These are phyloP conservation scores for Vimba vimba DNA, from an alignment of 2,113 vertebrate species.

Conservation along the genomic window DNA sequence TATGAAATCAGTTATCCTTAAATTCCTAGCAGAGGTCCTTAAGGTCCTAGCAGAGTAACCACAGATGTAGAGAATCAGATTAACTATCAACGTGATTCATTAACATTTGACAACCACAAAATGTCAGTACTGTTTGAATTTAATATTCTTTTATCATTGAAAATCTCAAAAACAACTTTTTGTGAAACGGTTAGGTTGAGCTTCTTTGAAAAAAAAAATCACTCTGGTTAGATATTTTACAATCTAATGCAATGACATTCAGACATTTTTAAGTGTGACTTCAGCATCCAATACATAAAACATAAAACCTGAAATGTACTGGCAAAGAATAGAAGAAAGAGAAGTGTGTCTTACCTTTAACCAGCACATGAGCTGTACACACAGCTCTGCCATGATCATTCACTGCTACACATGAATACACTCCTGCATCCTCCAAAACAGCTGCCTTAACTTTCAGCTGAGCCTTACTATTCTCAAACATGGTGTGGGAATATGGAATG, in stretches of 20 bases:
- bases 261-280: not conserved
- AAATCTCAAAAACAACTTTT: not conserved
- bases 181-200: not conserved
- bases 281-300: not conserved
- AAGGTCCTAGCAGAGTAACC: too few species aligned
- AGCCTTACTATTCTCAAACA: slow-evolving; percentile 75
- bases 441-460: slow-evolving; percentile 79
- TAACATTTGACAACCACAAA: not conserved
- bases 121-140: not conserved
- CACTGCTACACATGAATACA: slow-evolving; percentile 82
- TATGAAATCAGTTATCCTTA: too few species aligned
- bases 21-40: too few species aligned
- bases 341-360: slow-evolving; percentile 76
- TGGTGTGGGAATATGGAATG: slow-evolving; percentile 78
- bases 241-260: not conserved
- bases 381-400: slow-evolving; percentile 77
- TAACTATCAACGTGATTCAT: not conserved
- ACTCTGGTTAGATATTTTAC: not conserved
- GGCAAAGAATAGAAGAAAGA: not conserved
- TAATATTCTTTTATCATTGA: not conserved
- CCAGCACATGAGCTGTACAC: slow-evolving; percentile 80
- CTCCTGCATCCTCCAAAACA: slow-evolving; percentile 79
- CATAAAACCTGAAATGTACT: too few species aligned
- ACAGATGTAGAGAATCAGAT: not conserved
- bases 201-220: not conserved